Base-by-base conservation (phyloP, 1,140 invertebrate genomes). In the Drosophila littoralis region DNA sequence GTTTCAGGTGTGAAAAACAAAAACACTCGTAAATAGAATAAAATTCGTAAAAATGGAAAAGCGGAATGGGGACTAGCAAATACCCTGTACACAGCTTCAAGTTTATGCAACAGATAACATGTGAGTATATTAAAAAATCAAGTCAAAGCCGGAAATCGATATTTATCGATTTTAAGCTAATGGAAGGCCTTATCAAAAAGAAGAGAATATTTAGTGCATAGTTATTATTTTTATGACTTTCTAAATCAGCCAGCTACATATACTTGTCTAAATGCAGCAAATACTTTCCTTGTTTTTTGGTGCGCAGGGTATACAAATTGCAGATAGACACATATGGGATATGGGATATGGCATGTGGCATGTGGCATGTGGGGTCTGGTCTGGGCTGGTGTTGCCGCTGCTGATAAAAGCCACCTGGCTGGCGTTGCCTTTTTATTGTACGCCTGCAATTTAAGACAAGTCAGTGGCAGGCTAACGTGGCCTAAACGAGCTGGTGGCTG, bases 1-100 rank as follows among this genome's bases (percentile, higher is more conserved):
- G 36, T 71, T 77, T 81, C 78, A 81, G 78, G 78, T 80, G 78
- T 77, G 78, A 77, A 67, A 73, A 79, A 42, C 22, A 46, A 38
- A 61, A 58, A 80, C 42, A 70, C 57, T 59, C 57, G 12, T 57
- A 13, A 32, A 57, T 32, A 28, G 15, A 43, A 57, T 32, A 22
- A 57, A 43, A 57, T 32, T 32, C 48, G n/a, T 22, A 1, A n/a
- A 50, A 48, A 48, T 22, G 15, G 45, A 17, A 46, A 48, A 12
- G 7, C 9, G 36, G 2, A 12, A 38, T 12, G 5, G 9, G 3
- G 46, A n/a, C 46, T 12, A 48, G 12, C 6, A 32, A 50, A 50
- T 50, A 50, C 48, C 48, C 48, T 50, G 3, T 32, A 43, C 1
- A 1, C 22, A 28, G 0, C 4, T 28, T 28, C 0, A 5, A 28